phyloP scores from a whole-genome alignment of 2,113 vertebrate species.

The Plestiodon gilberti region DNA sequence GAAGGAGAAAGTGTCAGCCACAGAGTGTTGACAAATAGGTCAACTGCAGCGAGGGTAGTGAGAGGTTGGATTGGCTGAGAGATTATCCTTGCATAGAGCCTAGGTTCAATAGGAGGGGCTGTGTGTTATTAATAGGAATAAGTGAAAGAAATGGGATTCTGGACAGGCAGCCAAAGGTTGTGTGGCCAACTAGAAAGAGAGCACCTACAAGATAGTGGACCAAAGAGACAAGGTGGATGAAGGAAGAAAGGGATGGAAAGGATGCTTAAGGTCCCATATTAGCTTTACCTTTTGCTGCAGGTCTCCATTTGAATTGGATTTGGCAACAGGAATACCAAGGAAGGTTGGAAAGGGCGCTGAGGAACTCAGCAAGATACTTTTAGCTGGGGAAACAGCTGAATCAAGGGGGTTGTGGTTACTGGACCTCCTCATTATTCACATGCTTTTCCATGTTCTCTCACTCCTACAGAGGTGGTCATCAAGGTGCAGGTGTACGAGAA shows the following conservation, averaged over 20 bases:
- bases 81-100: not conserved
- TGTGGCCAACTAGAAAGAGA: not conserved
- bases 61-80: not conserved
- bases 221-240: not conserved
- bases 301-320: not conserved
- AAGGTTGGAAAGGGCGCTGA: not conserved
- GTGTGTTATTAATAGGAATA: not conserved
- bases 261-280: not conserved
- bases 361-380: not conserved
- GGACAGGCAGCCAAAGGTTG: not conserved
- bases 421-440: not conserved
- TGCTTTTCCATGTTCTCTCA: not conserved
- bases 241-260: not conserved
- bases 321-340: not conserved
- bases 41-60: not conserved
- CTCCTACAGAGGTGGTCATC: constrained; percentile 88
- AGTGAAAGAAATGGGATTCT: not conserved
- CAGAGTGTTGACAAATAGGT: not conserved
- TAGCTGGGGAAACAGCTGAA: not conserved
- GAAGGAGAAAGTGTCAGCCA: not conserved
- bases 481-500: constrained; percentile 96
- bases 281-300: not conserved
- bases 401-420: not conserved
- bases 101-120: not conserved
- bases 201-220: not conserved